A percentile compares a stretch with the other conserved stretches of the same genome.
phyloP scores from a whole-genome alignment of 2,797 vertebrate genomes.

The Syndactyla subalaris region DNA sequence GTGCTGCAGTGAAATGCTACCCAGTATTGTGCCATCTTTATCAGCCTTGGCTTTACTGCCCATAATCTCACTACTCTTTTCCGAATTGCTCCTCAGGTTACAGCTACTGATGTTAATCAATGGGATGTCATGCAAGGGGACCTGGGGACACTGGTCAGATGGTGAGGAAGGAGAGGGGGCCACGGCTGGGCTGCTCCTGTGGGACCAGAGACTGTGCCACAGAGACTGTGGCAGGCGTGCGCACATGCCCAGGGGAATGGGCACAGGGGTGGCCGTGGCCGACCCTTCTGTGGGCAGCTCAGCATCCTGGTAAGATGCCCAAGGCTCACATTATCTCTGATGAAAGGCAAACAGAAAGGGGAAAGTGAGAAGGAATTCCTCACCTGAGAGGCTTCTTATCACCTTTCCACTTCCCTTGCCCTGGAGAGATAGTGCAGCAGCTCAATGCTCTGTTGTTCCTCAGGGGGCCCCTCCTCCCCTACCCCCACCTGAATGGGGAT shows the following conservation, averaged over 20 bases:
- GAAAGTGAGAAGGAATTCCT: constrained; percentile 78
- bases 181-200: not conserved
- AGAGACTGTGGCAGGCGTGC: fast-evolving
- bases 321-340: constrained; percentile 59
- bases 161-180: not conserved
- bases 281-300: not conserved
- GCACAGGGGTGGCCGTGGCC: not conserved
- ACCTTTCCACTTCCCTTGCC: constrained; percentile 70
- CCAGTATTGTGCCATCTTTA: constrained; percentile 26
- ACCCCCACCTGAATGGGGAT: fast-evolving
- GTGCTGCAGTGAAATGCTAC: not conserved
- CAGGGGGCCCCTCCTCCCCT: constrained; percentile 11
- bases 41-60: not conserved
- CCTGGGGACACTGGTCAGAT: fast-evolving
- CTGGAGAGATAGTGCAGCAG: constrained; percentile 56
- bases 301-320: not conserved
- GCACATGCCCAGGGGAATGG: fast-evolving
- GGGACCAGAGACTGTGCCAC: not conserved
- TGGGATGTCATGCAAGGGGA: not conserved
- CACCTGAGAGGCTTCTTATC: constrained; percentile 72
- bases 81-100: constrained; percentile 65
- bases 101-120: constrained; percentile 2
- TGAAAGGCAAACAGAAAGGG: constrained; percentile 63
- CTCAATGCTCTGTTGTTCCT: constrained; percentile 77
- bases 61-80: constrained; percentile 57